These are phyloP conservation scores for Stegodyphus dumicola DNA, from an alignment of 1,140 invertebrate genomes.

Conservation along the genomic window DNA sequence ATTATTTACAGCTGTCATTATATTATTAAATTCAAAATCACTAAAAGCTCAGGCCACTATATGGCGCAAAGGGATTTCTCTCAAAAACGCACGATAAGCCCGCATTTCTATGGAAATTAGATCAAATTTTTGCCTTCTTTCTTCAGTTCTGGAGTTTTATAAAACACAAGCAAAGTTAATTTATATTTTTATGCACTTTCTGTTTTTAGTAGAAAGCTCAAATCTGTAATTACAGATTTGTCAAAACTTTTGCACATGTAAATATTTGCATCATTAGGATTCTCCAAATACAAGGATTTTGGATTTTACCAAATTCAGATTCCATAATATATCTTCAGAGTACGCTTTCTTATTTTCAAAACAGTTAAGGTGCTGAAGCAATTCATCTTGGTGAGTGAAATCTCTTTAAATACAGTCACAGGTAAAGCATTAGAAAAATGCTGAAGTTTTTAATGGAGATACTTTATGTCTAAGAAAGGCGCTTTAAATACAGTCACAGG, in stretches of 20 bases:
- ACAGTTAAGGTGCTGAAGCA: not conserved
- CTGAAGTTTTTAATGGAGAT: not conserved
- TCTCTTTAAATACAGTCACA: not conserved
- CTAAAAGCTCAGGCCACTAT: slow-evolving; percentile 6
- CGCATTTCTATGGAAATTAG: slow-evolving; percentile 21
- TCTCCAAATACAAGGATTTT: not conserved
- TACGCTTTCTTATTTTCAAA: not conserved
- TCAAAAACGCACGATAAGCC: slow-evolving; percentile 5
- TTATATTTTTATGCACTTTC: not conserved
- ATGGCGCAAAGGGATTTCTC: slow-evolving; percentile 15
- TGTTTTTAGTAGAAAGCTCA: not conserved
- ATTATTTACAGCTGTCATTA: not conserved
- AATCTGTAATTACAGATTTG: slow-evolving; percentile 24
- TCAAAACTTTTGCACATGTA: not conserved
- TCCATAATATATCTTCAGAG: slow-evolving; percentile 1
- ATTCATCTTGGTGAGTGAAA: not conserved
- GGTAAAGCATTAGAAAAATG: not conserved
- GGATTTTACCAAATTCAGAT: not conserved
- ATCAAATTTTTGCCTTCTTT: not conserved
- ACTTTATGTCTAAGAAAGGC: not conserved
- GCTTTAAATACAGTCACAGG: too few relatives aligned
- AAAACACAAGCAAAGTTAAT: not conserved
- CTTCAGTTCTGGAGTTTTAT: slow-evolving; percentile 21
- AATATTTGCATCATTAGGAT: not conserved
- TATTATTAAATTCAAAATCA: slow-evolving; percentile 12